Conservation (phyloP, 2,113 vertebrate species). For the Chunga burmeisteri region DNA sequence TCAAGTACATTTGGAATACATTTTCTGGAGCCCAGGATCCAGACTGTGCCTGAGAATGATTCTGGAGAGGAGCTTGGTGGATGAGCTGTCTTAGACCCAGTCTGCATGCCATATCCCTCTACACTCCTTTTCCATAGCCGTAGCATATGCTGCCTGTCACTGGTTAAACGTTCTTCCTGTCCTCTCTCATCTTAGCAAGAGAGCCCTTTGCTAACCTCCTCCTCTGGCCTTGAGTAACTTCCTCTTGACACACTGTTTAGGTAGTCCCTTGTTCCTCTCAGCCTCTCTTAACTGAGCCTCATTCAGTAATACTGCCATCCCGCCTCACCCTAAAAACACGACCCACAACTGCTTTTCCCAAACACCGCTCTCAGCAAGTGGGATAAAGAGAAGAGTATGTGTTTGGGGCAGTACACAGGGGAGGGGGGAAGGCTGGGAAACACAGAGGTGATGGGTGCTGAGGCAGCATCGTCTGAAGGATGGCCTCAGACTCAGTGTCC, state of each 20-base stretch:
- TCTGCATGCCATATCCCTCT: not conserved
- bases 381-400: not conserved
- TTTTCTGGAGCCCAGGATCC: not conserved
- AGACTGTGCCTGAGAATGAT: not conserved
- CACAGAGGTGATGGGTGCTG: not conserved
- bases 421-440: not conserved
- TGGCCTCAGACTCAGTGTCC: not conserved
- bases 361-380: not conserved
- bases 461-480: not conserved
- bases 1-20: accelerated
- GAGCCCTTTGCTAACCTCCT: not conserved
- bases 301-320: not conserved
- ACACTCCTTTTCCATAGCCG: not conserved
- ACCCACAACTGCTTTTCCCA: not conserved
- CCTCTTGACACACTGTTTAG: not conserved
- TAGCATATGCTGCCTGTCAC: not conserved
- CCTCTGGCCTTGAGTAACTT: not conserved
- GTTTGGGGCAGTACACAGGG: not conserved
- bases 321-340: not conserved
- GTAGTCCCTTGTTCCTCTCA: not conserved
- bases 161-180: not conserved
- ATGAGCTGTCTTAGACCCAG: not conserved
- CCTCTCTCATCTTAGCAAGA: not conserved
- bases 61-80: not conserved
- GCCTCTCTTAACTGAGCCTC: not conserved